Percentiles rank a stretch among this genome's conserved stretches.
Evolutionary conservation across 2,113 vertebrate genomes (phyloP).

Genomic region (Tautogolabrus adspersus): DNA sequence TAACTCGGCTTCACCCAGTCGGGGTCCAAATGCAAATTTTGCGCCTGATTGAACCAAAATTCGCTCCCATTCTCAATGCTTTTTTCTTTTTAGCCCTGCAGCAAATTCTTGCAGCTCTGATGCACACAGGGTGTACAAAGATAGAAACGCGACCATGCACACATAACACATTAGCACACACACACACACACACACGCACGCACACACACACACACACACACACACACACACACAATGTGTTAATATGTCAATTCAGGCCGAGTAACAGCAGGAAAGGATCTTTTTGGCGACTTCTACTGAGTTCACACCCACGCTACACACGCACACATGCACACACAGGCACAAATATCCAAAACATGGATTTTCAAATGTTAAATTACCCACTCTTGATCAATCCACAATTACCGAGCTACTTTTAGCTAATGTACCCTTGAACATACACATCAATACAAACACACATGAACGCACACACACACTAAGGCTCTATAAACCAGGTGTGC

Average conservation of each 20-base stretch:
- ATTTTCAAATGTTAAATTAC: conserved; percentile 34
- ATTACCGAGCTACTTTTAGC: conserved; percentile 56
- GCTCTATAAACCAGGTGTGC: conserved; percentile 19
- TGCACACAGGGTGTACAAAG: conserved; percentile 10
- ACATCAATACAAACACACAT: conserved; percentile 45
- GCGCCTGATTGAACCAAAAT: conserved; percentile 38
- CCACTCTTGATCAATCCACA: conserved; percentile 58
- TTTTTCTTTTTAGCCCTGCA: conserved; percentile 19
- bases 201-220: neutral
- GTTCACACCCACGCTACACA: neutral
- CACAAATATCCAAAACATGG: neutral
- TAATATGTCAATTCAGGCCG: conserved; percentile 19
- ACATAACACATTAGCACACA: neutral
- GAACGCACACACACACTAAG: neutral
- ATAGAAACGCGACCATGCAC: conserved; percentile 13
- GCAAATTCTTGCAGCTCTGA: conserved; percentile 24
- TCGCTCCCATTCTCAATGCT: neutral
- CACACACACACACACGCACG: no score
- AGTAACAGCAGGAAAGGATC: conserved; percentile 24
- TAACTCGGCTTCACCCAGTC: conserved; percentile 24
- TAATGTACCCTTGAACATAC: conserved; percentile 51
- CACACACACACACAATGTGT: neutral
- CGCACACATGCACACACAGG: neutral
- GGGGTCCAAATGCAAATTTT: conserved; percentile 52
- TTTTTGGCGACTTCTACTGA: neutral